phyloP scores from a whole-genome alignment of 1,140 invertebrate genomes.

The Diorhabda elongata region DNA sequence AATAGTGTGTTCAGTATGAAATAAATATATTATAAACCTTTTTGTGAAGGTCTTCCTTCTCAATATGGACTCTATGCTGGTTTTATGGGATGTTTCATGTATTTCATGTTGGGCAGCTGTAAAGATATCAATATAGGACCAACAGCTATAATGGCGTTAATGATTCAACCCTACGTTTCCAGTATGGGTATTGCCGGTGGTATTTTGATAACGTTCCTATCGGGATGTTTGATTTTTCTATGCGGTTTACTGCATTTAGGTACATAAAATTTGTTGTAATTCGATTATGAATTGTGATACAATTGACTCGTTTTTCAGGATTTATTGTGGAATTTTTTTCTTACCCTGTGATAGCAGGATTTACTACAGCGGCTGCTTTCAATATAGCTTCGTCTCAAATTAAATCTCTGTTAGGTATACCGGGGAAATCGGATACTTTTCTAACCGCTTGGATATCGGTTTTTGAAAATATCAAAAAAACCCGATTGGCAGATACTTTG shows the following conservation, averaged over 20 bases:
- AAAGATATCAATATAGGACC: constrained; percentile 83
- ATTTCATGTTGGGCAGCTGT: constrained; percentile 81
- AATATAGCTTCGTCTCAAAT: constrained; percentile 81
- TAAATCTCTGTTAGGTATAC: constrained; percentile 70
- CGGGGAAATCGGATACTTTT: constrained; percentile 54
- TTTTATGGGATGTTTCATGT: constrained; percentile 82
- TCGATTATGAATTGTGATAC: too few species aligned
- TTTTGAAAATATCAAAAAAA: constrained; percentile 40
- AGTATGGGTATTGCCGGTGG: constrained; percentile 67
- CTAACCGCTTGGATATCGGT: constrained; percentile 46
- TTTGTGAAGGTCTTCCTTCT: constrained; percentile 10
- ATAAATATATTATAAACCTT: too few species aligned
- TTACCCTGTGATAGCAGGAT: constrained; percentile 81
- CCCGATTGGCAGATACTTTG: constrained; percentile 56
- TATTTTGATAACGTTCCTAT: constrained; percentile 71
- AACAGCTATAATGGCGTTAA: constrained; percentile 74
- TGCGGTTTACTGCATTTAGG: constrained; percentile 77
- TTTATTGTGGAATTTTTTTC: constrained; percentile 89
- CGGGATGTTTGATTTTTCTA: constrained; percentile 68
- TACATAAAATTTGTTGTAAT: constrained; percentile 34
- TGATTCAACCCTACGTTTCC: constrained; percentile 64
- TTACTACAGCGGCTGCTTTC: constrained; percentile 83
- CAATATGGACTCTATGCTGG: constrained; percentile 77
- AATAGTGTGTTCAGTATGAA: too few species aligned
- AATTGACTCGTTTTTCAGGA: neutral